Conservation (phyloP, 2,888 invertebrate species). For the Stictocephala bisonia region DNA sequence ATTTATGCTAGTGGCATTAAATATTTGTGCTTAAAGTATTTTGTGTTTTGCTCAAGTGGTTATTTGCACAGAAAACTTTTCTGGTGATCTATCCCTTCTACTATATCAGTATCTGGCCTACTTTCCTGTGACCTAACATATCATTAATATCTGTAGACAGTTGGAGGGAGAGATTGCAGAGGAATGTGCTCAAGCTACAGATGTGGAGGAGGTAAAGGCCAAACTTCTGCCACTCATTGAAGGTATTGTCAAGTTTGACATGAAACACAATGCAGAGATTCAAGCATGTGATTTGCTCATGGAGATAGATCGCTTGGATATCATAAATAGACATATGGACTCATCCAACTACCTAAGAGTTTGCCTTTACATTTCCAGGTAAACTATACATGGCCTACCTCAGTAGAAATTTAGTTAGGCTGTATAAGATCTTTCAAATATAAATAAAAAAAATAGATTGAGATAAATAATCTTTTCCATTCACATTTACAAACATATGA, state of each 20-base stretch:
- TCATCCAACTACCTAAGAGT: conserved; percentile 91
- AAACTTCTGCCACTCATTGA: conserved; percentile 81
- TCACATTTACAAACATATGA: no score
- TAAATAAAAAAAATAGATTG: not conserved
- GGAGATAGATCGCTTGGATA: conserved; percentile 93
- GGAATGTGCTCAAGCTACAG: conserved; percentile 75
- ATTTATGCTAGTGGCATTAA: no score
- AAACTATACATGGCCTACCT: conserved; percentile 42
- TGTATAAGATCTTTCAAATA: no score
- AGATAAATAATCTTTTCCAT: no score
- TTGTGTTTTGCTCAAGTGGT: not conserved
- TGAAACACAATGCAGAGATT: conserved; percentile 98
- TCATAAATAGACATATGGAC: conserved; percentile 88
- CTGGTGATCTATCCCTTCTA: no score
- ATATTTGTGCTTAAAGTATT: no score
- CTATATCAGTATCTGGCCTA: no score
- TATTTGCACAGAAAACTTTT: no score
- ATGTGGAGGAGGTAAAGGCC: conserved; percentile 64
- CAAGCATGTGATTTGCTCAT: conserved; percentile 98
- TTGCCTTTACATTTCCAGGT: conserved; percentile 87
- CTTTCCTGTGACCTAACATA: no score
- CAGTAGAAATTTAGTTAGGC: not conserved
- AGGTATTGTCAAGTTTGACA: conserved; percentile 93
- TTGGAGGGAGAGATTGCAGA: conserved; percentile 88
- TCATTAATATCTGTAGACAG: conserved; percentile 71